These are phyloP conservation scores for Cyphomyrmex costatus DNA, from an alignment of 1,140 invertebrate genomes.

Conservation along the genomic window DNA sequence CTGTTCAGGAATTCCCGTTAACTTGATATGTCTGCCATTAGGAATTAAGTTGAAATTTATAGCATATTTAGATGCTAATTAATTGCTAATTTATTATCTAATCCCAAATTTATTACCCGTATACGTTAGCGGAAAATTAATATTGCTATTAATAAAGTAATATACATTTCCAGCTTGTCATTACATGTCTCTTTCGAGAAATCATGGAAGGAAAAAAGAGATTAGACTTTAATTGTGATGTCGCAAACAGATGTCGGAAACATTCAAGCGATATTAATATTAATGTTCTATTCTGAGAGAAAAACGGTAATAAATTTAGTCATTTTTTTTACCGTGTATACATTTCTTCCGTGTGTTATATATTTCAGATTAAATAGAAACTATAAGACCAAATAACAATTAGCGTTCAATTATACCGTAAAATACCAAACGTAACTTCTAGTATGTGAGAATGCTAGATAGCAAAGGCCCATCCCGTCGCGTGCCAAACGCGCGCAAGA, in stretches of 20 bases:
- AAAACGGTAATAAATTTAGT: background rate
- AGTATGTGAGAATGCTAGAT: background rate
- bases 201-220: background rate
- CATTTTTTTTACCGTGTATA: too few species aligned
- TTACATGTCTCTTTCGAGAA: background rate
- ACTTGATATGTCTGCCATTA: background rate
- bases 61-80: background rate
- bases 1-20: background rate
- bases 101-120: background rate
- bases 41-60: background rate
- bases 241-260: background rate
- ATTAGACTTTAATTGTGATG: background rate
- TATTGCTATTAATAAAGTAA: background rate
- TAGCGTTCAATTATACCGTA: background rate
- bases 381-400: background rate
- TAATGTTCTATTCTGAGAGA: background rate
- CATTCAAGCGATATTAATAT: background rate
- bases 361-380: too few species aligned
- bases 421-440: background rate
- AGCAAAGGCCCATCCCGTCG: background rate
- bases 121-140: background rate
- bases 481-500: conserved; percentile 22
- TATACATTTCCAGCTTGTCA: background rate
- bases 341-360: too few species aligned
- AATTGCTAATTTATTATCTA: conserved; percentile 1